Percentiles rank a stretch among this genome's conserved stretches.
These are phyloP conservation scores for Drosophila anomelani DNA, from an alignment of 2,888 invertebrate species.

Conservation along the genomic window DNA sequence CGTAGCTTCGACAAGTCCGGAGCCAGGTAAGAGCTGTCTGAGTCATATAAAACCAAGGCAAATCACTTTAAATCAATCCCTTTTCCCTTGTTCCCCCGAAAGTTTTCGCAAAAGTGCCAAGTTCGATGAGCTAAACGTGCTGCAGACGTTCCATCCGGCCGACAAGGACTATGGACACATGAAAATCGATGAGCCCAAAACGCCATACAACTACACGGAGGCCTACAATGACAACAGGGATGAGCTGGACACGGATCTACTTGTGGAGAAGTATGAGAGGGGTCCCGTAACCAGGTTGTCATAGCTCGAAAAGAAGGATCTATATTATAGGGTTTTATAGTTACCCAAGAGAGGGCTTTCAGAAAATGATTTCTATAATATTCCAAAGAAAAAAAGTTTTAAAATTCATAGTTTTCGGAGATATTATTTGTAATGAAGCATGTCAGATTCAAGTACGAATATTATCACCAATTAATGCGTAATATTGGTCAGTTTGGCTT, in stretches of 20 bases:
- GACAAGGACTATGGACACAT: slow-evolving; percentile 99
- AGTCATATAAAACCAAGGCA: not conserved
- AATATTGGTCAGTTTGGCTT: slow-evolving; percentile 8
- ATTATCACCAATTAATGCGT: slow-evolving; percentile 1
- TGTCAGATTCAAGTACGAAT: slow-evolving; percentile 8
- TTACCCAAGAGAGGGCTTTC: not conserved
- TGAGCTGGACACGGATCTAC: slow-evolving; percentile 88
- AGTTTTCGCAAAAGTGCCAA: slow-evolving; percentile 88
- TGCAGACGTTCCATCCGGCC: slow-evolving; percentile 98
- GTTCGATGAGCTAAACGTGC: slow-evolving; percentile 99
- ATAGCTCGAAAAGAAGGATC: not conserved
- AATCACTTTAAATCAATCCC: not conserved
- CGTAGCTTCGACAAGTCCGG: slow-evolving; percentile 92
- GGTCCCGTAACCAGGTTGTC: not conserved
- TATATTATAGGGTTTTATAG: not conserved
- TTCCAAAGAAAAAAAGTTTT: not conserved
- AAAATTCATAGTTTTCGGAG: not conserved
- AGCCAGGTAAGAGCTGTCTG: slow-evolving; percentile 82
- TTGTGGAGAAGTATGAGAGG: slow-evolving; percentile 89
- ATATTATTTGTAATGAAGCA: not conserved
- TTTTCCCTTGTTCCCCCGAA: not conserved
- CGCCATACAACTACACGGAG: slow-evolving; percentile 91
- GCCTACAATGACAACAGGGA: slow-evolving; percentile 86
- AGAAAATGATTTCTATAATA: not conserved
- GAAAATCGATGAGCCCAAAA: slow-evolving; percentile 99